Evolutionary conservation across 2,888 invertebrate species (phyloP).

Genomic region (Lasioglossum calceatum): DNA sequence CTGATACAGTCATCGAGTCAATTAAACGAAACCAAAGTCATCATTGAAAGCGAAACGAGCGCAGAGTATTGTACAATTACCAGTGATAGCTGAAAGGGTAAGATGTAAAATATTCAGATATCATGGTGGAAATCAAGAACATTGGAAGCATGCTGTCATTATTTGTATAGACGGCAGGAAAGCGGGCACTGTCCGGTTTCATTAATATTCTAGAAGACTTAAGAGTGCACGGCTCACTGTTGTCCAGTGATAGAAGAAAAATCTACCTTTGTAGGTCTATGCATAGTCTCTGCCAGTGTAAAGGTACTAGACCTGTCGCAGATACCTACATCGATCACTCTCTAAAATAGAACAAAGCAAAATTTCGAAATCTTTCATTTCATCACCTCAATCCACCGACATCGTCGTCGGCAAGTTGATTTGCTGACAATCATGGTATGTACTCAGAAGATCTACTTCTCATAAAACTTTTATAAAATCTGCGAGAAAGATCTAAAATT

Average conservation of each 20-base stretch:
- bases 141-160: neutral
- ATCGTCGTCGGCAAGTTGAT: neutral
- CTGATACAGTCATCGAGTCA: neutral
- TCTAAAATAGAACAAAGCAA: neutral
- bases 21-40: neutral
- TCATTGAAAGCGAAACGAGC: neutral
- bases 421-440: neutral
- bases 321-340: neutral
- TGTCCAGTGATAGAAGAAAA: neutral
- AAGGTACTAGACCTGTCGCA: neutral
- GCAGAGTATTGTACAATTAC: neutral
- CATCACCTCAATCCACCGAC: neutral
- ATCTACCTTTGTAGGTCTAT: neutral
- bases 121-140: neutral
- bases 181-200: neutral
- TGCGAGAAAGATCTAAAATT: neutral
- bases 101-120: neutral
- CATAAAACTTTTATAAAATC: neutral
- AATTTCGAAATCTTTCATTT: slow-evolving; percentile 6
- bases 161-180: neutral
- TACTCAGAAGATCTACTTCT: neutral
- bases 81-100: neutral
- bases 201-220: neutral
- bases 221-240: neutral
- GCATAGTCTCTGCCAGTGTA: neutral